A percentile compares a stretch with the other conserved stretches of the same genome.
Evolutionary conservation across 2,113 vertebrate genomes (phyloP).

Genomic region (Chiloscyllium plagiosum): DNA sequence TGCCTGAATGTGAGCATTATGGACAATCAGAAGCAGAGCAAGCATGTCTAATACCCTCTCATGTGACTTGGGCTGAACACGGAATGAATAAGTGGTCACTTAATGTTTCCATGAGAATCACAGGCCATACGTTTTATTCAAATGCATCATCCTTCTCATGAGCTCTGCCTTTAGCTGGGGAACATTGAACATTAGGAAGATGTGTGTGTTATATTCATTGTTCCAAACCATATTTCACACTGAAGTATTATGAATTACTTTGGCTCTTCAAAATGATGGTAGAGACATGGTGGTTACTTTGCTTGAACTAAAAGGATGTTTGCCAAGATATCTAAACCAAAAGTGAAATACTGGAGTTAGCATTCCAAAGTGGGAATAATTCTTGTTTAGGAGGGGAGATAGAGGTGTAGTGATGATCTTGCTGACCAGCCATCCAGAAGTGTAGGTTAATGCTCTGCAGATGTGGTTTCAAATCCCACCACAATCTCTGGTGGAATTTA

Average conservation of each 20-base stretch:
- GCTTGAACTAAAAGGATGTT: not conserved
- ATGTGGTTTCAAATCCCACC: no score
- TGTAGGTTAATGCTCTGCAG: no score
- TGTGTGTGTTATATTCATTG: not conserved
- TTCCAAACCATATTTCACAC: not conserved
- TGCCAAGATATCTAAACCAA: not conserved
- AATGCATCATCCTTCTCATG: no score
- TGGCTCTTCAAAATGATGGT: not conserved
- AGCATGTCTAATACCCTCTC: not conserved
- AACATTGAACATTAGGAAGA: not conserved
- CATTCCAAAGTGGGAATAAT: not conserved
- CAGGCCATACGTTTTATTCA: no score
- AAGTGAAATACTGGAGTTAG: not conserved
- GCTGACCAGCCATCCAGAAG: no score
- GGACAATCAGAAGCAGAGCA: not conserved
- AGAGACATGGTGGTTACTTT: not conserved
- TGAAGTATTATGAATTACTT: not conserved
- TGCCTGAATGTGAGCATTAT: not conserved
- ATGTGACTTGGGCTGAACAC: not conserved
- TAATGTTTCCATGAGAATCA: not conserved
- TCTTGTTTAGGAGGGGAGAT: not conserved
- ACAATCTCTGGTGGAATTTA: no score
- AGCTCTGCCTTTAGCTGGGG: no score
- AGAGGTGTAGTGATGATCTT: no score
- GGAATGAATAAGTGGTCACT: not conserved